Percentiles rank a stretch among this genome's conserved stretches.
Conservation (phyloP, 1,140 invertebrate species). For the Hormaphis cornu region DNA sequence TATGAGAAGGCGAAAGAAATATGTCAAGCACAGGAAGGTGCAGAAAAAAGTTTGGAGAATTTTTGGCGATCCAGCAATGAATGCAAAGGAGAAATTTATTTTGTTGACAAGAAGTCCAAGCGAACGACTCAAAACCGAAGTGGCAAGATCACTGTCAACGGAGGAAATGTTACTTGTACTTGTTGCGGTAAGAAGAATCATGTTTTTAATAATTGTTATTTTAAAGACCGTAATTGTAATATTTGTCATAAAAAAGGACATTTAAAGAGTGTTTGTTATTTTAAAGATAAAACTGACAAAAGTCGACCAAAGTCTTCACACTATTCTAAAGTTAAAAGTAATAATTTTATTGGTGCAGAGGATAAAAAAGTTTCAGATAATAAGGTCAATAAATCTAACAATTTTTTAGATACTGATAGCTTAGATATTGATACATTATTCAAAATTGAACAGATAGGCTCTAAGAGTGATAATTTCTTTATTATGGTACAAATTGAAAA, state of each 20-base stretch:
- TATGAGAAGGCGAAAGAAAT: background rate
- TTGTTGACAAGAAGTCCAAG: background rate
- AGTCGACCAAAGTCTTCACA: background rate
- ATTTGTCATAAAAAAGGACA: background rate
- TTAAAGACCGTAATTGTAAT: background rate
- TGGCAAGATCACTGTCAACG: background rate
- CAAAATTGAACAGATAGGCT: background rate
- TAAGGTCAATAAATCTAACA: background rate
- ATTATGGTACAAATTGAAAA: background rate
- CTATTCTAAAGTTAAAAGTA: background rate
- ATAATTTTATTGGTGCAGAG: background rate
- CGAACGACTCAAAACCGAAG: background rate
- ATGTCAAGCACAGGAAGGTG: background rate
- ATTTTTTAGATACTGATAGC: background rate
- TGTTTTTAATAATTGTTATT: background rate
- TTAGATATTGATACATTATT: background rate
- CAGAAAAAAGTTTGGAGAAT: background rate
- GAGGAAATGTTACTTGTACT: background rate
- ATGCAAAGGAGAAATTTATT: background rate
- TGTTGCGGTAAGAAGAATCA: constrained; percentile 4
- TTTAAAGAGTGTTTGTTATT: constrained; percentile 4
- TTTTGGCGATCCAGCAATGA: background rate
- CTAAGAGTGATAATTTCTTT: background rate
- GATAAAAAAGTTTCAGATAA: background rate
- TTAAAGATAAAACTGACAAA: background rate